These are phyloP conservation scores for Actenoides hombroni DNA, from an alignment of 2,113 vertebrate species.

Conservation along the genomic window DNA sequence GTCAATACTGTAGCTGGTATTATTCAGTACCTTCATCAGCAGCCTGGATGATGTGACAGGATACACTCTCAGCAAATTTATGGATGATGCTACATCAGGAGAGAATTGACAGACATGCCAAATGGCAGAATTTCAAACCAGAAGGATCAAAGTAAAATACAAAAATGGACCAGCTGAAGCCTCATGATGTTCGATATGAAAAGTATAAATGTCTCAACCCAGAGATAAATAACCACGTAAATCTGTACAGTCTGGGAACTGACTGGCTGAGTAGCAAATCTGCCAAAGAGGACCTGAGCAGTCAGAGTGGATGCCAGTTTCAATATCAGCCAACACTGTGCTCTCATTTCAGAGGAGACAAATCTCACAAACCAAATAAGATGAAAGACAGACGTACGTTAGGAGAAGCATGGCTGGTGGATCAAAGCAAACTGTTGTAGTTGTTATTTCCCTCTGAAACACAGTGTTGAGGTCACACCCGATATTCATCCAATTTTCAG, in stretches of 20 bases:
- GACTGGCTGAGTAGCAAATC: not conserved
- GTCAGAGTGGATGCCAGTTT: not conserved
- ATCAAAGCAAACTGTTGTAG: not conserved
- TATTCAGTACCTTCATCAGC: slow-evolving; percentile 22
- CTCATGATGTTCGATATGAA: not conserved
- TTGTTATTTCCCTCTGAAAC: not conserved
- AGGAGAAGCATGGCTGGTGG: not conserved
- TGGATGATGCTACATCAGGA: not conserved
- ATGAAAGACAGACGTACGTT: not conserved
- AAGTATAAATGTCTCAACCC: not conserved
- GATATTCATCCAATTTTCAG: not conserved
- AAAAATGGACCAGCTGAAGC: not conserved
- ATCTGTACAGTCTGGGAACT: not conserved
- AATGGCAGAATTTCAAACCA: slow-evolving; percentile 4
- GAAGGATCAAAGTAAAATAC: not conserved
- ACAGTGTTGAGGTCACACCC: not conserved
- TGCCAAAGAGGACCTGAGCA: not conserved
- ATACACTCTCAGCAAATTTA: slow-evolving; percentile 27
- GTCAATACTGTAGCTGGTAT: not conserved
- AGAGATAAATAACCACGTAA: not conserved
- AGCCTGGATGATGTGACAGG: not conserved
- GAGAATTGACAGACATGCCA: slow-evolving; percentile 9
- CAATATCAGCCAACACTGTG: not conserved
- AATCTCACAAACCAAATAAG: not conserved
- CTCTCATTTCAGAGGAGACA: not conserved